phyloP scores from a whole-genome alignment of 1,140 invertebrate species.

The Belonocnema kinseyi region DNA sequence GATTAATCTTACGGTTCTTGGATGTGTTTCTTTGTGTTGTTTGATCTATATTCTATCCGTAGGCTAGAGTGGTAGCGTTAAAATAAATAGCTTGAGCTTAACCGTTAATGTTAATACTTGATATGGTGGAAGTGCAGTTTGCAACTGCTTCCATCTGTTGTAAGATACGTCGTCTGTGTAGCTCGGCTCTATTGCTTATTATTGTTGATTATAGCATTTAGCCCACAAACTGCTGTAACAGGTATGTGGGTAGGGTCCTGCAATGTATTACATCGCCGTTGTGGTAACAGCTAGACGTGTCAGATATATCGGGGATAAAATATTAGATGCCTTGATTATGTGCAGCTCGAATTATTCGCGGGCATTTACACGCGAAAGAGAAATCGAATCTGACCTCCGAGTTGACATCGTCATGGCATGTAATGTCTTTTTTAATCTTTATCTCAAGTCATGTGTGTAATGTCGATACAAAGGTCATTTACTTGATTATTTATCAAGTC shows the following conservation, averaged over 20 bases:
- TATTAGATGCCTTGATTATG: constrained; percentile 23
- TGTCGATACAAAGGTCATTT: neutral
- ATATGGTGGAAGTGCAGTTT: constrained; percentile 36
- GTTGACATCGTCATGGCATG: neutral
- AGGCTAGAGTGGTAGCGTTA: neutral
- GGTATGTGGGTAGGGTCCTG: constrained; percentile 54
- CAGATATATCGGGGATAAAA: constrained; percentile 26
- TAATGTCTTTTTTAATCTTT: constrained; percentile 23
- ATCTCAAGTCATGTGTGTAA: neutral
- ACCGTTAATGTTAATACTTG: neutral
- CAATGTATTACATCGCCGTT: constrained; percentile 36
- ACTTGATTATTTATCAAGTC: neutral
- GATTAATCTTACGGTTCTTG: too few relatives aligned
- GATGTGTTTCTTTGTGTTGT: too few relatives aligned
- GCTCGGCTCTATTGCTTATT: constrained; percentile 51
- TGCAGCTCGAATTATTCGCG: constrained; percentile 18
- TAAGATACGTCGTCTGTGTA: constrained; percentile 30
- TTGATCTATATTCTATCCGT: neutral
- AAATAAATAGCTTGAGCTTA: constrained; percentile 12
- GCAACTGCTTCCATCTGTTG: constrained; percentile 50
- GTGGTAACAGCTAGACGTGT: constrained; percentile 14
- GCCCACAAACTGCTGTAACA: constrained; percentile 52
- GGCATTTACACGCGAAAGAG: constrained; percentile 18
- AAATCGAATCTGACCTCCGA: constrained; percentile 19
- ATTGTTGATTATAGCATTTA: constrained; percentile 56